Evolutionary conservation across 2,888 invertebrate genomes (phyloP).

Genomic region (Plagodis pulveraria): DNA sequence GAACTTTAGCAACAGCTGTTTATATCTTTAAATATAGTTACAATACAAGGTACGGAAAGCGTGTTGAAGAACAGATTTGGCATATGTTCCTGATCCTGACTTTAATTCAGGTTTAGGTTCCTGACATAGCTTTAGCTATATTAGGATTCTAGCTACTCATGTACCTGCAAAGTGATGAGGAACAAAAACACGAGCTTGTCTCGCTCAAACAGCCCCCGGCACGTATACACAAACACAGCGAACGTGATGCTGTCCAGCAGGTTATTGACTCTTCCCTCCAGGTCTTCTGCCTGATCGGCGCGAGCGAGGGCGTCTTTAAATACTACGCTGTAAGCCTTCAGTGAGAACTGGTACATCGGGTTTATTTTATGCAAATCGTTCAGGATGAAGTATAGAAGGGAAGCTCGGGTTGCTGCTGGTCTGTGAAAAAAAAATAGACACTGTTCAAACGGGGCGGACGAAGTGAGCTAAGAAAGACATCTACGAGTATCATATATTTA

Average conservation of each 20-base stretch:
- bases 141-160: neutral
- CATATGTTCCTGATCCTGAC: no score
- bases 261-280: slow-evolving; percentile 89
- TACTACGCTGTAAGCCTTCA: slow-evolving; percentile 96
- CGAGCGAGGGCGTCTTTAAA: slow-evolving; percentile 93
- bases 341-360: slow-evolving; percentile 97
- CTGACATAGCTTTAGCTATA: no score
- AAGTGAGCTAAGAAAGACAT: neutral
- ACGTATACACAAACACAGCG: slow-evolving; percentile 94
- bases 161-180: slow-evolving; percentile 91
- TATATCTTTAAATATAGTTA: no score
- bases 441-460: neutral
- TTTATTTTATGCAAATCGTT: slow-evolving; percentile 97
- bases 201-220: slow-evolving; percentile 94
- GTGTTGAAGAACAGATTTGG: no score
- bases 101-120: no score
- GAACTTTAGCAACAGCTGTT: no score
- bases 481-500: no score
- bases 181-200: slow-evolving; percentile 96
- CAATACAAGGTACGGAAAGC: no score
- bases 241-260: slow-evolving; percentile 95
- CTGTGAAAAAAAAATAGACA: slow-evolving; percentile 49
- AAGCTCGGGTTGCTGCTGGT: slow-evolving; percentile 93
- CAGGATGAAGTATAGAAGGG: slow-evolving; percentile 96
- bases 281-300: slow-evolving; percentile 88